Base-by-base conservation (phyloP, 53 echinoderm and acorn worm genomes). In the Apostichopus leukothele region DNA sequence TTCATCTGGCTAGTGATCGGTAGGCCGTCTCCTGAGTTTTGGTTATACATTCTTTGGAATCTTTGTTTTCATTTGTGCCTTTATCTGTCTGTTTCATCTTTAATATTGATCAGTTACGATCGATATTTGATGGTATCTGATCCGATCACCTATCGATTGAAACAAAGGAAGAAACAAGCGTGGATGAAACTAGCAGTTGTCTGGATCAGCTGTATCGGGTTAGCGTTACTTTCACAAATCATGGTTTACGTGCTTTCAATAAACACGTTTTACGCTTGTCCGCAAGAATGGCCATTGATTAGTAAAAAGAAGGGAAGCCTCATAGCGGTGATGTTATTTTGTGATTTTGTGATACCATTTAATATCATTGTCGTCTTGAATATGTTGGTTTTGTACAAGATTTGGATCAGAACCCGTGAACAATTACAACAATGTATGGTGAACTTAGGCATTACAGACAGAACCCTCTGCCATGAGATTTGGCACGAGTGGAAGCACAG, bases 111-210 rank as follows among this genome's bases (percentile, higher is more conserved):
- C 10, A 87, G 53, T 9, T 75, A 87, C 22, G 88, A 87, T 87
- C 88, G 88, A 75, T 87, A 75, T 21, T 5, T 87, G 9, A 87
- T 87, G 88, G 88, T 87, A 75, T 87, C 88, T 21, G 57, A 87
- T 75, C 88, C 88, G 19, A 74, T 87, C 21, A 19, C 50, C 50
- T 87, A 87, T 75, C 88, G 53, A 55, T 51, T 52, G 0, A 75
- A 19, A 21, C 12, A 75, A 52, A 51, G 88, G 13, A 75, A 18
- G 52, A 6, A 7, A 18, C 52, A 53, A 14, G 75, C 75, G 5
- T 52, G 75, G 75, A 75, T 74, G 50, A 87, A 53, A 18, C 71
- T 87, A 9, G 54, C 75, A 39, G 14, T 50, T 5, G 21, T 21
- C 53, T 87, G 88, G 88, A 75, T 87, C 2, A 5, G 52, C 27